Base-by-base conservation (phyloP, 53 echinoderm and acorn worm species). In the Arbacia lixula region DNA sequence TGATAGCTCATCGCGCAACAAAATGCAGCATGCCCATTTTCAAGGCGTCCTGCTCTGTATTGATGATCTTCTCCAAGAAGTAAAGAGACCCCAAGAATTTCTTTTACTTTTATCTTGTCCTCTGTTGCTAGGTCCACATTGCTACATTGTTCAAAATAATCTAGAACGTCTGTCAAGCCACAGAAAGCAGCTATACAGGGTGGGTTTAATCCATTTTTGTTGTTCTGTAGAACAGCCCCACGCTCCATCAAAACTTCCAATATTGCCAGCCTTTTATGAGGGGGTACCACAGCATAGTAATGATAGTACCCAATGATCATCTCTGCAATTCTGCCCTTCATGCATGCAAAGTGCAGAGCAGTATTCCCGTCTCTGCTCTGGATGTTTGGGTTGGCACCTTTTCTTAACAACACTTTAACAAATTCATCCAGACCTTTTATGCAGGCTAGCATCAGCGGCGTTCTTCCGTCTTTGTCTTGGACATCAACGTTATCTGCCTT, bases 331-430 rank as follows among this genome's bases (percentile, higher is more conserved):
- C n/a, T n/a, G n/a, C n/a, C n/a, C n/a, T 42, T 4, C 69, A 69
- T 69, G 16, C 69, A 69, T 12, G 69, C 43, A 69, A 42, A 69
- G 43, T 69, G 69, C 14, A 69, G 16, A 69, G 69, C 27, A 21
- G 69, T 69, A 29, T 69, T 43, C 3, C 69, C 69, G 1, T 69
- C 69, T 5, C 43, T 6, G 42, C 42, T 69, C 43, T 69, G 40
- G 22, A 29, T 42, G 43, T 69, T 69, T 5, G 69, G 69, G 43
- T 46, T 69, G 12, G 69, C 69, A 25, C 69, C 69, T 16, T 69
- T 69, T 27, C 25, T 29, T 24, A 68, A 26, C 28, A 68, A 25
- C 14, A 22, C 40, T 28, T 42, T 11, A 4, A 68, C 69, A 42
- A 35, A 41, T 3, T 41, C 69, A n/a, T 6, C 3, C 6, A 42